phyloP scores from a whole-genome alignment of 2,113 vertebrate genomes.

The Coryphaenoides rupestris region DNA sequence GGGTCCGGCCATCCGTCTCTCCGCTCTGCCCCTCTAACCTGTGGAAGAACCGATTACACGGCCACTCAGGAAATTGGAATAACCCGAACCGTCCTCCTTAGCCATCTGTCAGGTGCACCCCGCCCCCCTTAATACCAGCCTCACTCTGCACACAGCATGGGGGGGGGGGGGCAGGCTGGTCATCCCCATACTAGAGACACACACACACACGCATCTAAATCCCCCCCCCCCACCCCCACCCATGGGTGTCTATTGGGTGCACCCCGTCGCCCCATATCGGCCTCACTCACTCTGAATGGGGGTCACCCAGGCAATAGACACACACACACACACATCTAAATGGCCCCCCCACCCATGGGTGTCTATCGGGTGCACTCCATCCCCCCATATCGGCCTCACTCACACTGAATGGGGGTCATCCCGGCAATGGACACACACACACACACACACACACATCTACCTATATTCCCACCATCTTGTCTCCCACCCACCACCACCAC shows the following conservation, averaged over 20 bases:
- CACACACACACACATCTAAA: background rate
- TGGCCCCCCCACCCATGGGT: too few species aligned
- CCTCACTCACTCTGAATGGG: background rate
- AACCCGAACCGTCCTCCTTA: background rate
- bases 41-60: background rate
- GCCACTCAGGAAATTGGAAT: background rate
- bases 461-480: too few species aligned
- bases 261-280: background rate
- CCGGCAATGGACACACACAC: background rate
- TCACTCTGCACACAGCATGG: background rate
- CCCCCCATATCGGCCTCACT: background rate
- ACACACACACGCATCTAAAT: background rate
- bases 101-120: background rate
- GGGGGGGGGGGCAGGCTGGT: background rate
- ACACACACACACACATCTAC: too few species aligned
- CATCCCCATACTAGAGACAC: background rate
- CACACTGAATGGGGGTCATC: background rate
- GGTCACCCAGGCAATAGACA: background rate
- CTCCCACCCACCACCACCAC: background rate
- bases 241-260: background rate
- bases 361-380: background rate
- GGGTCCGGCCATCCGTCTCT: background rate
- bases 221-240: background rate
- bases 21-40: slow-evolving; percentile 2
- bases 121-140: background rate